Base-by-base conservation (phyloP, 1,140 invertebrate species). In the Physella acuta region DNA sequence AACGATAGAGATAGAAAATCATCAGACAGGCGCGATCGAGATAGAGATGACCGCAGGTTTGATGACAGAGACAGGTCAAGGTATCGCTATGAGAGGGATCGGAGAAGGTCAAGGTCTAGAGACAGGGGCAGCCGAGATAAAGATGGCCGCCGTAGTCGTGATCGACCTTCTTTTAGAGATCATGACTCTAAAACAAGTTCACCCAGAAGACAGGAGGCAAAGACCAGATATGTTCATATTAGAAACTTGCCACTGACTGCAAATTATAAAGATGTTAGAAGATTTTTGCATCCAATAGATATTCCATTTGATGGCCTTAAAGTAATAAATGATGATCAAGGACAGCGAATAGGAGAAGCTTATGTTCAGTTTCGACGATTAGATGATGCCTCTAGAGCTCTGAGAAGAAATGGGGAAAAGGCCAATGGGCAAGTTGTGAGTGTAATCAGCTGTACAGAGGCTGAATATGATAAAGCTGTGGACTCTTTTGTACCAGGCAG, bases 261-360 rank as follows among this genome's bases (percentile, higher is more conserved):
- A 30, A 76, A 64, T 59, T 84, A 80, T 53, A 89, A 87, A 68
- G 93, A 95, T 77, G 85, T 97, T 0, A 86, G 92, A 16, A 88
- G 91, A 62, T 92, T 94, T 71, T 95, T 97, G 79, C 87, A 89
- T 4, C 90, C 90, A 11, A 88, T 91, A 61, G 89, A 90, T 76
- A 93, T 96, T 49, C 89, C 91, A 14, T 91, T 91, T 71, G 91
- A 92, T 77, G 92, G 93, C 3, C 89, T 97, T 36, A 95, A 95
- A 83, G 87, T 96, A 73, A 90, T 93, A 11, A 92, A 91, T 78
- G 91, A 94, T 74, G 88, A 89, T 17, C 88, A 90, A 72, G 93
- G 94, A 0, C 89, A 90, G 33, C 88, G 91, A 14, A 91, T 90
- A 0, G 93, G 93, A 0, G 89, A 91, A 30, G 93, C 91, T 14